phyloP scores from a whole-genome alignment of 2,797 vertebrate genomes.

The Echeneis naucrates region DNA sequence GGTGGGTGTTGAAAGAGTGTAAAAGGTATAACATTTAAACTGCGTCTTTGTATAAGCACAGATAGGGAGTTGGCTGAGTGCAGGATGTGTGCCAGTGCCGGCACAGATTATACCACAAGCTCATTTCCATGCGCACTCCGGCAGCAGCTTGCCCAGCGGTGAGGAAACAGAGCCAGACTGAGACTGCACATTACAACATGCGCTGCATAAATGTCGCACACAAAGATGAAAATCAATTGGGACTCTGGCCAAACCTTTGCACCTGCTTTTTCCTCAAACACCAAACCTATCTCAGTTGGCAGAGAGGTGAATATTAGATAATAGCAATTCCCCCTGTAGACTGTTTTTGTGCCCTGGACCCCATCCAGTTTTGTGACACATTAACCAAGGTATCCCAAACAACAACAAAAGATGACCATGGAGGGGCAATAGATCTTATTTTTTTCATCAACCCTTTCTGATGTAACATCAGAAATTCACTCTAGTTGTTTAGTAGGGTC shows the following conservation, averaged over 20 bases:
- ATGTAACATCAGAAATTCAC: background rate
- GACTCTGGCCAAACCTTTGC: slow-evolving; percentile 56
- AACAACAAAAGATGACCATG: background rate
- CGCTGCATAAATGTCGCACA: slow-evolving; percentile 56
- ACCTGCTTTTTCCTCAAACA: slow-evolving; percentile 51
- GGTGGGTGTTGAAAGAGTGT: slow-evolving; percentile 51
- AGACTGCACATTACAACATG: slow-evolving; percentile 47
- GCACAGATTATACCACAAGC: slow-evolving; percentile 60
- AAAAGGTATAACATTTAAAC: slow-evolving; percentile 45
- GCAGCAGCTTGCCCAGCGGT: slow-evolving; percentile 45
- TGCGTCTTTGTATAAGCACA: slow-evolving; percentile 51
- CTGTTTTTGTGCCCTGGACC: slow-evolving; percentile 2
- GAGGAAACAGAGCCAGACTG: slow-evolving; percentile 51
- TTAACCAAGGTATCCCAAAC: background rate
- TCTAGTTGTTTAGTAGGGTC: background rate
- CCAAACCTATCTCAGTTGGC: slow-evolving; percentile 40
- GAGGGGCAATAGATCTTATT: background rate
- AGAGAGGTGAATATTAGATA: slow-evolving; percentile 27
- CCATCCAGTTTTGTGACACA: slow-evolving; percentile 3
- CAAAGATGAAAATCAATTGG: slow-evolving; percentile 60
- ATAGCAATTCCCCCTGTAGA: slow-evolving; percentile 15
- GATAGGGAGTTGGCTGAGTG: slow-evolving; percentile 51
- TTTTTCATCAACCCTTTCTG: too few relatives aligned
- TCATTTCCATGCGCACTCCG: slow-evolving; percentile 65
- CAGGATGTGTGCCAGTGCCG: slow-evolving; percentile 46